Conservation (phyloP, 2,888 invertebrate species). For the Bembecia ichneumoniformis region DNA sequence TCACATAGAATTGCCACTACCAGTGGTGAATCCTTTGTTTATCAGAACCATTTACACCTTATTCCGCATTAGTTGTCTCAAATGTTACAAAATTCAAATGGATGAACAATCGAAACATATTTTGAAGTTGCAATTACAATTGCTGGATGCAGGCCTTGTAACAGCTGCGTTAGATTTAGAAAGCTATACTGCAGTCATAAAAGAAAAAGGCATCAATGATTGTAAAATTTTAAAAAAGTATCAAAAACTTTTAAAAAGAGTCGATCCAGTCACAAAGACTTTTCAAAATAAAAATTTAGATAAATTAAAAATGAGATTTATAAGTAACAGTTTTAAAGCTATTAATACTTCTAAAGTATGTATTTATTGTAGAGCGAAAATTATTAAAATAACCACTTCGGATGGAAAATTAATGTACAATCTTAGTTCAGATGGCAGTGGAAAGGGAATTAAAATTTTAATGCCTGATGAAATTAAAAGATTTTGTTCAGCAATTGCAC, state of each 20-base stretch:
- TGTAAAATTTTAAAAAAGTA: conserved; percentile 50
- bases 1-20: conserved; percentile 90
- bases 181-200: conserved; percentile 38
- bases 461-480: conserved; percentile 78
- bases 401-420: conserved; percentile 75
- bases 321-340: conserved; percentile 56
- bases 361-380: conserved; percentile 61
- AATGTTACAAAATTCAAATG: conserved; percentile 79
- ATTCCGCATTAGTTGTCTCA: conserved; percentile 78
- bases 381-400: conserved; percentile 71
- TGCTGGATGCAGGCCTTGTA: conserved; percentile 82
- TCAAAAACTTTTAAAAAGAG: conserved; percentile 39
- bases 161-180: conserved; percentile 81
- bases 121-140: conserved; percentile 77
- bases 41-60: conserved; percentile 79
- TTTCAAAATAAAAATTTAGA: conserved; percentile 66
- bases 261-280: conserved; percentile 33
- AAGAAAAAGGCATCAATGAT: conserved; percentile 42
- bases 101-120: conserved; percentile 63
- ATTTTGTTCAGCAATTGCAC: conserved; percentile 80
- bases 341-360: conserved; percentile 64
- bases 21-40: conserved; percentile 93
- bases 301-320: conserved; percentile 52
- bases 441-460: conserved; percentile 60
- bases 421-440: conserved; percentile 29